Conservation (phyloP, 2,888 invertebrate genomes). For the Melieria omissa region DNA sequence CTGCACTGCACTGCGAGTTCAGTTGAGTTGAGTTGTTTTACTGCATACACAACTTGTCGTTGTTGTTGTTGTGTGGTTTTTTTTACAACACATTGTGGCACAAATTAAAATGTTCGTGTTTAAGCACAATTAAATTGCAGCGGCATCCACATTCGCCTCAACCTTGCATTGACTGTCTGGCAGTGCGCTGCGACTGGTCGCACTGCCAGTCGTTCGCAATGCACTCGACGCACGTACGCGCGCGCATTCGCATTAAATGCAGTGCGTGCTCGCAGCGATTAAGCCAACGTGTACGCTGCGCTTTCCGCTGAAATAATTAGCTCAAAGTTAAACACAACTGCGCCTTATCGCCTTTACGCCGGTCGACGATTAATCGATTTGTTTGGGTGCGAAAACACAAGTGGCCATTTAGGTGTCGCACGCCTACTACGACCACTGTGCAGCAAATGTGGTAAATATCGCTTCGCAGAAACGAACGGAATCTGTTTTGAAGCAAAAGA, state of each 20-base stretch:
- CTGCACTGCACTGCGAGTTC: background rate
- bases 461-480: background rate
- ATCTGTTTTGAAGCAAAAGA: background rate
- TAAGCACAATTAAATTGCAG: constrained; percentile 63
- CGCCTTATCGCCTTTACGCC: constrained; percentile 54
- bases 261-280: constrained; percentile 35
- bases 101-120: constrained; percentile 62
- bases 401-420: constrained; percentile 61
- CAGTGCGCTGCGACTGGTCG: constrained; percentile 11
- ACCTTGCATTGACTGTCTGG: background rate
- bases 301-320: constrained; percentile 64
- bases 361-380: constrained; percentile 52
- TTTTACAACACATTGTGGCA: constrained; percentile 30
- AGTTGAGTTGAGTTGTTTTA: background rate
- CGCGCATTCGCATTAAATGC: constrained; percentile 23
- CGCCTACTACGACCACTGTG: constrained; percentile 43
- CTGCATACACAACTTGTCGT: background rate
- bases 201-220: background rate
- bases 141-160: constrained; percentile 7
- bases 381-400: constrained; percentile 64
- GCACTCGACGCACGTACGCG: background rate
- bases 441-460: constrained; percentile 4
- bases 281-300: constrained; percentile 49
- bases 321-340: constrained; percentile 60
- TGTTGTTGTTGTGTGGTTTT: no score